phyloP scores from a whole-genome alignment of 2,797 vertebrate species.

The Tokudaia tokunoshimensis region DNA sequence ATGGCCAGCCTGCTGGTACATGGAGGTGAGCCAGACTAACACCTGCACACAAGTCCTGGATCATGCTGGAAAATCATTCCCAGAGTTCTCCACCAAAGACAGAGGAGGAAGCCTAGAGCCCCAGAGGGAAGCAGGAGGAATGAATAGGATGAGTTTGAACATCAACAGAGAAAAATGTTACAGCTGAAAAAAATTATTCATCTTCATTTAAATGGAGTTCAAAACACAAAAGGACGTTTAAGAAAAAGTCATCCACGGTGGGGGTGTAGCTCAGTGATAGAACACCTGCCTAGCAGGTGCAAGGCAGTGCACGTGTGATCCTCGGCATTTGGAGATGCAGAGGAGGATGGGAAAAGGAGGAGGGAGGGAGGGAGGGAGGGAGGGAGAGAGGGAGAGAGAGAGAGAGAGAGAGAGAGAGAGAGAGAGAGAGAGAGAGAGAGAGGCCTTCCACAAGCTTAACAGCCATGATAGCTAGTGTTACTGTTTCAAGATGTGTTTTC shows the following conservation, averaged over 20 bases:
- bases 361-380: too few species aligned
- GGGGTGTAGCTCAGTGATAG: not conserved
- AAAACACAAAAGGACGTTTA: constrained; percentile 7
- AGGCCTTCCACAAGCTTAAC: not conserved
- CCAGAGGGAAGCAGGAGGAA: not conserved
- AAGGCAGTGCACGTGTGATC: not conserved
- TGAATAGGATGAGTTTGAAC: not conserved
- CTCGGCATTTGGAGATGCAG: not conserved
- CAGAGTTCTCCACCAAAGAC: not conserved
- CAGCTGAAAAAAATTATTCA: not conserved
- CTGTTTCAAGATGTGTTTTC: not conserved
- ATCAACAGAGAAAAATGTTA: not conserved
- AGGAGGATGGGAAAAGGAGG: not conserved
- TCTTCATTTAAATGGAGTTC: constrained; percentile 44
- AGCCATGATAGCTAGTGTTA: not conserved
- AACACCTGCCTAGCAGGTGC: not conserved
- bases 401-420: too few species aligned
- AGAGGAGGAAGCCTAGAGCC: not conserved
- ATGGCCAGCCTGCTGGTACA: not conserved
- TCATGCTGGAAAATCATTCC: not conserved
- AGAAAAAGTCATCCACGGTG: not conserved
- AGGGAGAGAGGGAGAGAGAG: rapidly evolving
- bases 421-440: not conserved
- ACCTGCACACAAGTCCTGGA: not conserved
- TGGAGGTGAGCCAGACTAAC: not conserved